A percentile compares a stretch with the other conserved stretches of the same genome.
These are phyloP conservation scores for Macropus fuliginosus DNA, from an alignment of 2,797 vertebrate species.

Conservation along the genomic window DNA sequence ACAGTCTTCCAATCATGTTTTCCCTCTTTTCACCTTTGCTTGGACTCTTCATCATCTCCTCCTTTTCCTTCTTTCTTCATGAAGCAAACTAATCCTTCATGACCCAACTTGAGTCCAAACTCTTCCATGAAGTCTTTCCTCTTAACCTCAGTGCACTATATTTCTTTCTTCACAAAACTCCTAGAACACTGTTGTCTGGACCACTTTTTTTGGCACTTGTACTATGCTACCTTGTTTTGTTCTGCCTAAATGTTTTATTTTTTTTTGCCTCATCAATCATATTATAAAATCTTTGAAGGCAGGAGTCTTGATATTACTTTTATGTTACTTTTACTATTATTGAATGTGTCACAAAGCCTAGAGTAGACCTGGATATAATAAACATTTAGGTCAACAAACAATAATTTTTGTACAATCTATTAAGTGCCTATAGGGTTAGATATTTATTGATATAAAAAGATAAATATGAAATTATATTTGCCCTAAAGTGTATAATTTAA, in stretches of 20 bases:
- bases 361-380: neutral
- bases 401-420: neutral
- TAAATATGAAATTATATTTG: neutral
- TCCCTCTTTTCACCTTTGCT: neutral
- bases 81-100: neutral
- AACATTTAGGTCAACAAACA: neutral
- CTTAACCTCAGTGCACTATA: neutral
- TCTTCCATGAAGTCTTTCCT: neutral
- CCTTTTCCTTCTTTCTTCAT: conserved; percentile 7
- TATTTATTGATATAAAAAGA: neutral
- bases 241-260: neutral
- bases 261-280: neutral
- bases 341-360: neutral
- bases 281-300: neutral
- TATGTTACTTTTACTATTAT: neutral
- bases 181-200: neutral
- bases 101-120: neutral
- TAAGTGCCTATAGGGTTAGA: neutral
- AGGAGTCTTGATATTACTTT: neutral
- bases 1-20: neutral
- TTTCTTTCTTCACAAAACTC: neutral
- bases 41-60: neutral
- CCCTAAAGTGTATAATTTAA: neutral
- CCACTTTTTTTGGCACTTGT: neutral
- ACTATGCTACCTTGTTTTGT: neutral